Base-by-base conservation (phyloP, 2,113 vertebrate species). In the Thomomys bottae region DNA sequence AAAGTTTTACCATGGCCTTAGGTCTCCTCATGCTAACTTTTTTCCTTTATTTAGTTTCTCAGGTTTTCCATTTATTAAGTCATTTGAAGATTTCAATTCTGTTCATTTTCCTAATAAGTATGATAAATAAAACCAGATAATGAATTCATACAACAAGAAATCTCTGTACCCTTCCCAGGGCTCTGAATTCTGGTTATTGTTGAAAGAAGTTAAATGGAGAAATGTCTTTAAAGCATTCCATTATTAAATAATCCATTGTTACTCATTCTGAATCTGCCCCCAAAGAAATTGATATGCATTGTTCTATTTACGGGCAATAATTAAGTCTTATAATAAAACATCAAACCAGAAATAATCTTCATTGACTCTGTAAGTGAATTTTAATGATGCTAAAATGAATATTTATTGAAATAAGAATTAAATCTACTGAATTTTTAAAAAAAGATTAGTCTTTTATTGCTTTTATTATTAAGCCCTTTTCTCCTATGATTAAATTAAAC, bases 281-380 rank as follows among this genome's bases (percentile, higher is more conserved):
- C 85, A 92, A 91, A 9, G n/a, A 95, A 70, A 90, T 38, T 85
- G 42, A 67, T n/a, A 88, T 72, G 38, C 30, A 84, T 68, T 91
- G 78, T 81, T 96, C 54, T 86, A 63, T 95, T 88, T 90, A 63
- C 34, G 57, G 68, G 34, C 40, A 95, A 66, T 85, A 88, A 84
- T 93, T 38, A 82, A 80, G 71, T 92, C 30, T 54, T 88, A 15
- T 88, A 68, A 76, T 84, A 94, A 38, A 83, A 84, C 42, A 82
- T 91, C 91, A 54, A 91, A 66, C 26, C 73, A 90, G 30, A 84
- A 86, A 49, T 75, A 67, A 36, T 77, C 93, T 93, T 80, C 77
- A 95, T 88, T 92, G 92, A 88, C 76, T 90, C 85, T 75, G 40
- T 87, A 66, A 95, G 42, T 72, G 90, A 90, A 88, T 88, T 88